Percentiles rank a stretch among this genome's conserved stretches.
phyloP scores from a whole-genome alignment of 2,888 invertebrate species.

The Beris morrisii region DNA sequence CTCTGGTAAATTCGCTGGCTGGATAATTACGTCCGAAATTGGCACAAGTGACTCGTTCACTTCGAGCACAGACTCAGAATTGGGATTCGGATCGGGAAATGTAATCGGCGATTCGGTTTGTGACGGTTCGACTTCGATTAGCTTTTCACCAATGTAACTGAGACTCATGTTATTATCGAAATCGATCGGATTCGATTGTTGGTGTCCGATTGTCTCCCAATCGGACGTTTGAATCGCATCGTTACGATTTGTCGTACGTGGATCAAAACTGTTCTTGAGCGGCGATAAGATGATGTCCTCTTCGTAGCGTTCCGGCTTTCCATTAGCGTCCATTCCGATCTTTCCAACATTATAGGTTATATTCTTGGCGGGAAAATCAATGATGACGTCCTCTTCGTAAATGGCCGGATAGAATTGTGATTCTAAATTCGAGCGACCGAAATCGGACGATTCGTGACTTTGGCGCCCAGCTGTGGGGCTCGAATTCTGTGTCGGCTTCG shows the following conservation, averaged over 20 bases:
- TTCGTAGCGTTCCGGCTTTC: slow-evolving; percentile 46
- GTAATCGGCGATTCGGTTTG: slow-evolving; percentile 39
- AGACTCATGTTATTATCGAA: slow-evolving; percentile 44
- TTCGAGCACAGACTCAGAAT: slow-evolving; percentile 18
- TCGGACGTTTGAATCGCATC: slow-evolving; percentile 42
- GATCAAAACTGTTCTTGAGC: slow-evolving; percentile 48
- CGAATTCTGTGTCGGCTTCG: slow-evolving; percentile 48
- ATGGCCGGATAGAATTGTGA: slow-evolving; percentile 54
- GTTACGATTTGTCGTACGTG: slow-evolving; percentile 45
- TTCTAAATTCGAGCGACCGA: slow-evolving; percentile 44
- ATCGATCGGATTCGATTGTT: slow-evolving; percentile 13
- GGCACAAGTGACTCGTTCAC: slow-evolving; percentile 33
- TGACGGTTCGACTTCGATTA: slow-evolving; percentile 53
- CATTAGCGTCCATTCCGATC: not conserved
- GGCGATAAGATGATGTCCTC: slow-evolving; percentile 55
- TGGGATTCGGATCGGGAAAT: slow-evolving; percentile 22
- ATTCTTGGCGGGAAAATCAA: slow-evolving; percentile 40
- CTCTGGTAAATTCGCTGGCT: slow-evolving; percentile 52
- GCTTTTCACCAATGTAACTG: slow-evolving; percentile 56
- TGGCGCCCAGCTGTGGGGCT: slow-evolving; percentile 27
- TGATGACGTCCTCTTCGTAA: slow-evolving; percentile 46
- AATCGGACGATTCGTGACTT: not conserved
- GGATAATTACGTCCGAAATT: slow-evolving; percentile 52
- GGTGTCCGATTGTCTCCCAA: slow-evolving; percentile 39
- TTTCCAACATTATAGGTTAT: slow-evolving; percentile 9